phyloP scores from a whole-genome alignment of 2,888 invertebrate genomes.

The Andrena camellia region DNA sequence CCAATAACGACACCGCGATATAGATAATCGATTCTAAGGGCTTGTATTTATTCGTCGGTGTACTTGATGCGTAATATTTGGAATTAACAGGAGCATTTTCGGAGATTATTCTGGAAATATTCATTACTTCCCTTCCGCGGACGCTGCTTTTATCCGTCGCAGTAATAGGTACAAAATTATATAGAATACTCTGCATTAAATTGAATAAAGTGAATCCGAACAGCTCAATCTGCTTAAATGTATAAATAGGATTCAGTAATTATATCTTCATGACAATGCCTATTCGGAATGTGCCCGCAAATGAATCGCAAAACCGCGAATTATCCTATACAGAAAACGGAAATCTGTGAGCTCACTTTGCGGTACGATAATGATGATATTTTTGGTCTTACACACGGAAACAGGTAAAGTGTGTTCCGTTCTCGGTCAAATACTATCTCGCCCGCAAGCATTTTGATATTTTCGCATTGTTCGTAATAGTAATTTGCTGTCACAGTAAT shows the following conservation, averaged over 20 bases:
- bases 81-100: not conserved
- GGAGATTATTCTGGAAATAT: not conserved
- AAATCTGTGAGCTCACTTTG: constrained; percentile 50
- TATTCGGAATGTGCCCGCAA: constrained; percentile 23
- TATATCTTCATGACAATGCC: constrained; percentile 24
- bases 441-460: too few species aligned
- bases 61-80: not conserved
- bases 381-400: constrained; percentile 33
- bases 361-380: constrained; percentile 49
- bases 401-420: constrained; percentile 42
- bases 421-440: not conserved
- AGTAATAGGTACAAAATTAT: not conserved
- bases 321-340: constrained; percentile 24
- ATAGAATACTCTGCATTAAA: not conserved
- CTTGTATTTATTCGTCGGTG: not conserved
- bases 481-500: too few species aligned
- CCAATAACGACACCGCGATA: not conserved
- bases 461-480: too few species aligned
- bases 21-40: not conserved
- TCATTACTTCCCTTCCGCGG: not conserved
- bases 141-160: not conserved
- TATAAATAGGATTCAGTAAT: constrained; percentile 2
- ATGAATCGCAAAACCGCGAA: constrained; percentile 48
- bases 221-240: not conserved
- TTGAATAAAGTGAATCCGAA: not conserved